Conservation (phyloP, 37 sponge, comb jelly and placozoan species). For the Agelas oroides region DNA sequence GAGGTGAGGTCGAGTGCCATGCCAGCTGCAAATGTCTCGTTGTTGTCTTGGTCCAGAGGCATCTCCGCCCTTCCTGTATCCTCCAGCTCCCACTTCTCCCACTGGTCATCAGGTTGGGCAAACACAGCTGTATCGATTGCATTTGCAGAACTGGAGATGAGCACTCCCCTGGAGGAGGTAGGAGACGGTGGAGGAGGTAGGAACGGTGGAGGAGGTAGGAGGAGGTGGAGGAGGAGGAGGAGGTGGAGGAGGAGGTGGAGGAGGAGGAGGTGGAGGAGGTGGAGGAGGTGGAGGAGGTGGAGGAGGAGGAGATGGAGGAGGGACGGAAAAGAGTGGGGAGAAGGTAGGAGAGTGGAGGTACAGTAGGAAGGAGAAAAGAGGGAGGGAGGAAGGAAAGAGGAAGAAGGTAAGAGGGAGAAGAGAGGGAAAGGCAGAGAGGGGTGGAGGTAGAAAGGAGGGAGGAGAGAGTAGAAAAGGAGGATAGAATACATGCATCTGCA, state of each 20-base stretch:
- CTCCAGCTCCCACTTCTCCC: conserved; percentile 79
- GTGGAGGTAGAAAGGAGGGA: not conserved
- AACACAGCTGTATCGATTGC: conserved; percentile 48
- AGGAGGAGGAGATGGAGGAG: not conserved
- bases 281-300: not conserved
- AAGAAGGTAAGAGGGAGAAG: not conserved
- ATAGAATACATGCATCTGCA: too few species aligned
- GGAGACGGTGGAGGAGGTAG: too few species aligned
- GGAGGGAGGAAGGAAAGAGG: not conserved
- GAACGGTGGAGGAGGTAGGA: too few species aligned
- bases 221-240: too few species aligned
- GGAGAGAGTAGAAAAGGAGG: not conserved
- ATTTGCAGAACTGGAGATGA: conserved; percentile 58
- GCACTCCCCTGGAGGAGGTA: conserved; percentile 48
- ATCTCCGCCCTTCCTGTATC: conserved; percentile 76
- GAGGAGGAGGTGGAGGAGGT: not conserved
- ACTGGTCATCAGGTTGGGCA: conserved; percentile 16
- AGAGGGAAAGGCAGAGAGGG: not conserved
- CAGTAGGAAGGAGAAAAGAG: not conserved
- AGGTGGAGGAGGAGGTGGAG: too few species aligned
- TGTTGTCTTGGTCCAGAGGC: conserved; percentile 58
- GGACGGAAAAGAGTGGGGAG: not conserved
- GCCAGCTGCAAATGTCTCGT: conserved; percentile 68
- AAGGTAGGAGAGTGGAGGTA: not conserved
- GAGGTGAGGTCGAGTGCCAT: conserved; percentile 75